A percentile compares a stretch with the other conserved stretches of the same genome.
phyloP scores from a whole-genome alignment of 2,797 vertebrate species.

The Sebastes matsubarae region DNA sequence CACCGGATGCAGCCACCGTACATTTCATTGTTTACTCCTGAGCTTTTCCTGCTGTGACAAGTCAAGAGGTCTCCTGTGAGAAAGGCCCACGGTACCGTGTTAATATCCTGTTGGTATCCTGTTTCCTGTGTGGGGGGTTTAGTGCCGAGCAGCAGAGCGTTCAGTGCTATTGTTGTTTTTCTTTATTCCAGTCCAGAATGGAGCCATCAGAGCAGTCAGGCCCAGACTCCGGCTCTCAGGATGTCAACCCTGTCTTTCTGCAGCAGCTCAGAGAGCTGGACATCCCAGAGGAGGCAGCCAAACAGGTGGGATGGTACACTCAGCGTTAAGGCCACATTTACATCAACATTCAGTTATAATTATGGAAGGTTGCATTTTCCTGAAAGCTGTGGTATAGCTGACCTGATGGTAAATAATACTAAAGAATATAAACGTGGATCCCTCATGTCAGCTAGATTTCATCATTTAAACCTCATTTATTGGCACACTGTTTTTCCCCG shows the following conservation, averaged over 20 bases:
- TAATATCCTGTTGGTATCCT: background rate
- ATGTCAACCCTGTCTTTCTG: slow-evolving; percentile 84
- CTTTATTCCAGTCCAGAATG: slow-evolving; percentile 65
- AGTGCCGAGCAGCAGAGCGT: background rate
- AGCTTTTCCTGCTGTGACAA: no score
- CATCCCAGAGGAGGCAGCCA: slow-evolving; percentile 87
- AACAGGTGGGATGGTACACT: slow-evolving; percentile 75
- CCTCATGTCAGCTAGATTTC: background rate
- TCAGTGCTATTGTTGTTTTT: background rate
- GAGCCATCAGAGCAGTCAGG: slow-evolving; percentile 78
- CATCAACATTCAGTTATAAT: no score
- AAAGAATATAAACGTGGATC: background rate
- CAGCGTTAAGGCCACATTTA: background rate
- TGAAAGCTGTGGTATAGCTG: background rate
- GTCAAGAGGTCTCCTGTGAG: no score
- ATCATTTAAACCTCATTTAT: background rate
- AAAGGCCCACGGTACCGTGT: no score
- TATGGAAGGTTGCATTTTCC: background rate
- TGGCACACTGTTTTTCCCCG: background rate
- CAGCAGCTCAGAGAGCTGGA: slow-evolving; percentile 86
- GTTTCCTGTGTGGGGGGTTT: background rate
- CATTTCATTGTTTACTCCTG: no score
- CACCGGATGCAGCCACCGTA: no score
- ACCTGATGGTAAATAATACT: background rate
- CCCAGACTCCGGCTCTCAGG: slow-evolving; percentile 71